phyloP scores from a whole-genome alignment of 2,113 vertebrate species.

The Podiceps cristatus region DNA sequence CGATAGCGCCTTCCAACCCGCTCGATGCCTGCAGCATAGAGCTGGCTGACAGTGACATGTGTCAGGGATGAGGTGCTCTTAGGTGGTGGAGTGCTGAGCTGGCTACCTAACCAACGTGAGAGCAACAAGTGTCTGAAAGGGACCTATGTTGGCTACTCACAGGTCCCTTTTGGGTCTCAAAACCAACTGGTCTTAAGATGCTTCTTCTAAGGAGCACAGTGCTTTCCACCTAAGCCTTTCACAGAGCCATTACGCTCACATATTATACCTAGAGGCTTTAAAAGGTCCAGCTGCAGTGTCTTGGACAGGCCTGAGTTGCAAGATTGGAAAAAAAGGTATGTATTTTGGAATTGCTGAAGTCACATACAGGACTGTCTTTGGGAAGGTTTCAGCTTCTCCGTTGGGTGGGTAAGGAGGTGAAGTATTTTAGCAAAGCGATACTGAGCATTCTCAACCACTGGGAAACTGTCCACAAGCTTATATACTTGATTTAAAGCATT shows the following conservation, averaged over 20 bases:
- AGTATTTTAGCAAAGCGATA: neutral
- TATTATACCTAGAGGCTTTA: neutral
- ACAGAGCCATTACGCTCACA: neutral
- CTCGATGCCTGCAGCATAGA: neutral
- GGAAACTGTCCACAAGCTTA: neutral
- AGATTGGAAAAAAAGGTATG: accelerated
- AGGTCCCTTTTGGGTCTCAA: neutral
- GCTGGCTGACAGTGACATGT: accelerated
- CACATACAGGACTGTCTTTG: neutral
- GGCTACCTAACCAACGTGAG: neutral
- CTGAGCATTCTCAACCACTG: neutral
- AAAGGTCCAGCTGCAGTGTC: neutral
- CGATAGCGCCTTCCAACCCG: accelerated
- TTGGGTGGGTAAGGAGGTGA: neutral
- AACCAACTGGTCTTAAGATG: neutral
- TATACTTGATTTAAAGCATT: neutral
- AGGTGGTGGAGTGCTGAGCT: neutral
- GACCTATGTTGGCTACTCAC: neutral
- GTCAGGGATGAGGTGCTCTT: neutral
- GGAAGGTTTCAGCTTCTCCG: neutral
- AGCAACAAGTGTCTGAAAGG: neutral
- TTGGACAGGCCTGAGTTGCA: neutral
- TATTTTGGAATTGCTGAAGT: neutral
- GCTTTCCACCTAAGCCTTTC: neutral
- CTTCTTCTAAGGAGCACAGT: neutral